A percentile compares a stretch with the other conserved stretches of the same genome.
Evolutionary conservation across 2,797 vertebrate species (phyloP).

Genomic region (Microhierax caerulescens): DNA sequence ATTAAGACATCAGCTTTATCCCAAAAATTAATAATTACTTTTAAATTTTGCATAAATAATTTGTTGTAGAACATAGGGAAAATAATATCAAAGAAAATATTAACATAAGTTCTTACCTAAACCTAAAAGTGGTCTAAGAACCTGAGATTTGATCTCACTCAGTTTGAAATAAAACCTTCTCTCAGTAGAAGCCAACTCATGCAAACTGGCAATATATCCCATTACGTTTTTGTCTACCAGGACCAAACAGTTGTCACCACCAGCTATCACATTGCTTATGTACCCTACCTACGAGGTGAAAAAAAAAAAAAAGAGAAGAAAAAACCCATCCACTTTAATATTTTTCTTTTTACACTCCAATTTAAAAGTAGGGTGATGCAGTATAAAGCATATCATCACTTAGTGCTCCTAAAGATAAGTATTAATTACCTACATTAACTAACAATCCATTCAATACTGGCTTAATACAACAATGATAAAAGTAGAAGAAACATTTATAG

Average conservation of each 20-base stretch:
- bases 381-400: neutral
- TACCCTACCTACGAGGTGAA: constrained; percentile 85
- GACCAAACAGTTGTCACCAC: constrained; percentile 82
- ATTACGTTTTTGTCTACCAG: constrained; percentile 90
- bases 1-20: neutral
- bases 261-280: constrained; percentile 87
- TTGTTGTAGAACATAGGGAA: neutral
- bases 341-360: neutral
- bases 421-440: neutral
- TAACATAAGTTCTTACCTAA: constrained; percentile 78
- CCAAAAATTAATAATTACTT: neutral
- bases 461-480: neutral
- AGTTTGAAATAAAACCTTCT: constrained; percentile 91
- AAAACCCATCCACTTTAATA: neutral
- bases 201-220: constrained; percentile 92
- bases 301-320: neutral
- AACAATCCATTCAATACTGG: neutral
- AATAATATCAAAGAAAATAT: neutral
- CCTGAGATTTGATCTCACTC: constrained; percentile 85
- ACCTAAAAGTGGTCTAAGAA: constrained; percentile 90
- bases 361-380: neutral
- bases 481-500: neutral
- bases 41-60: neutral
- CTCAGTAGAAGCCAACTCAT: constrained; percentile 92
- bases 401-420: neutral